Base-by-base conservation (phyloP, 2,797 vertebrate species). In the Paramormyrops hopkinsi region DNA sequence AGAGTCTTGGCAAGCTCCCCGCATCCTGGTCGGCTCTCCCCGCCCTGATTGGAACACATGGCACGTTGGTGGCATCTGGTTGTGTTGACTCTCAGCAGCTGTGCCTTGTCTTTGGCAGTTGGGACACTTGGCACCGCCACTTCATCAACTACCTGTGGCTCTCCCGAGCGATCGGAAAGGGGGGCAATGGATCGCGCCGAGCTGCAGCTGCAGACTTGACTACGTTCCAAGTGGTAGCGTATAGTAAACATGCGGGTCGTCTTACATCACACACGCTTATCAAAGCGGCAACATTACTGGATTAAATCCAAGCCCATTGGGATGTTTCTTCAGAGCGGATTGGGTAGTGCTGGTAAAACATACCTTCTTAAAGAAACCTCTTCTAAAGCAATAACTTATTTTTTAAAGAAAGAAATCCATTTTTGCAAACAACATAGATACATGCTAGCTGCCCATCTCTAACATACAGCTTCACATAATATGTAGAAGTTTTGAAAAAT, bases 71-170 rank as follows among this genome's bases (percentile, higher is more conserved):
- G 95, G 94, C 97, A 97, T 97, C 97, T 97, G 97, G 96, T 96
- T 94, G 93, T 91, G 92, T 92, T 95, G 95, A 96, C 95, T 96
- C 95, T 93, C 95, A 94, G 95, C 97, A 97, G 96, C 96, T 97
- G 96, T 92, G 95, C 95, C 95, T 96, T 94, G 93, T 95, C 95
- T 96, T 95, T 93, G 93, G 96, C 96, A 97, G 96, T 97, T 97
- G 96, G 96, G 96, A 96, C 94, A 94, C 95, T 96, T 96, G 96
- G 96, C 96, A 96, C 95, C 92, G 96, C 95, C 95, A 96, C 96
- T 97, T 96, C 95, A 95, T 96, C 96, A 97, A 96, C 96, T 97
- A 96, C 97, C 97, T 97, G 97, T 97, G 94, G 97, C 95, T 96
- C 95, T 96, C 95, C 93, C 93, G 95, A 95, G 94, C 94, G 95